phyloP scores from a whole-genome alignment of 2,797 vertebrate species.

The Tragopan temminckii region DNA sequence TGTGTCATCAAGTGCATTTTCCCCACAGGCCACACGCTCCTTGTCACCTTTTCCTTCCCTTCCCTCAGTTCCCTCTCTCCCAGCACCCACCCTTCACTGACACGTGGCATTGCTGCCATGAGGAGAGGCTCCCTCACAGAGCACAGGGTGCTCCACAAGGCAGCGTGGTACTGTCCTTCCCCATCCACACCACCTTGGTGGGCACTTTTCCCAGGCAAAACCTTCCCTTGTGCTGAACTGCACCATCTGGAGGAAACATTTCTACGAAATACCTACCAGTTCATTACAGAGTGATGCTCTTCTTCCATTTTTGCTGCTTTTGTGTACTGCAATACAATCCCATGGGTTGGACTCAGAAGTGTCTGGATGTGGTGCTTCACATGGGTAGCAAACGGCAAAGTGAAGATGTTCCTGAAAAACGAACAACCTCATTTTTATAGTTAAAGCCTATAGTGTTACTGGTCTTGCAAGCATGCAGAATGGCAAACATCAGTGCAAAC shows the following conservation, averaged over 20 bases:
- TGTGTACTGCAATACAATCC: neutral
- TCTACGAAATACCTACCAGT: neutral
- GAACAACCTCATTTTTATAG: neutral
- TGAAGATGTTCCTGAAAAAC: neutral
- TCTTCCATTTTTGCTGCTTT: neutral
- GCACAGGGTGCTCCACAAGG: neutral
- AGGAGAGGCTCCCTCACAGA: neutral
- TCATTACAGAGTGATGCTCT: neutral
- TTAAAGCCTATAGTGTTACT: neutral
- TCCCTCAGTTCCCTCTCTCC: neutral
- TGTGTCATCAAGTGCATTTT: neutral
- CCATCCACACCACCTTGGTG: neutral
- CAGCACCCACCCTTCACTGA: neutral
- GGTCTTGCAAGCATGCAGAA: neutral
- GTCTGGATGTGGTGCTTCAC: neutral
- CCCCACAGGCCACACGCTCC: neutral
- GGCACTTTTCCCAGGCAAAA: neutral
- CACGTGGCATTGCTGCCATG: neutral
- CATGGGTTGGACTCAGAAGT: neutral
- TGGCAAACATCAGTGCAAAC: neutral
- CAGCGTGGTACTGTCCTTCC: neutral
- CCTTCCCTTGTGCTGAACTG: neutral
- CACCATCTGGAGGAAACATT: neutral
- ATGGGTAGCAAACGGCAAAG: accelerated
- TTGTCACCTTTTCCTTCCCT: neutral